Percentiles rank a stretch among this genome's conserved stretches.
phyloP scores from a whole-genome alignment of 2,113 vertebrate genomes.

The Mungos mungo region DNA sequence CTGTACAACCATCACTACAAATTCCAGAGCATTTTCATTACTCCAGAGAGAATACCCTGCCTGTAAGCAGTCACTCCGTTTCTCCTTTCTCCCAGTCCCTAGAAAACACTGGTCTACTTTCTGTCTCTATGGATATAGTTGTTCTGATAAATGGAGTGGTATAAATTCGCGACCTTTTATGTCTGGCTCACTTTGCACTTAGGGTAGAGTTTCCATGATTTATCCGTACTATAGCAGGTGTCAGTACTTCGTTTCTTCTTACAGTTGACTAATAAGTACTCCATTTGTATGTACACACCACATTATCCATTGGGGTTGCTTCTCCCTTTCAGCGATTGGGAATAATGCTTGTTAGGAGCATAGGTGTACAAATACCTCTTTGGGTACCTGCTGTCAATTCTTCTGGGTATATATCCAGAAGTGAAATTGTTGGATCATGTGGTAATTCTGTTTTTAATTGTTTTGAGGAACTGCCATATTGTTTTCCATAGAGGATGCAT shows the following conservation, averaged over 20 bases:
- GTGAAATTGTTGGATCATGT: neutral
- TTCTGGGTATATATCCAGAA: neutral
- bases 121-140: neutral
- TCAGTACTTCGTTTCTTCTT: neutral
- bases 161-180: neutral
- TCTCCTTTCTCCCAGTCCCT: accelerated
- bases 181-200: neutral
- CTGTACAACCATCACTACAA: neutral
- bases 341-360: neutral
- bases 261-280: neutral
- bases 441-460: neutral
- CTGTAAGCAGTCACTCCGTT: neutral
- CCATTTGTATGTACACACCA: neutral
- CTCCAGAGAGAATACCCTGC: neutral
- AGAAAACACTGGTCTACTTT: neutral
- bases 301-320: neutral
- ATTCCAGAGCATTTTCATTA: neutral
- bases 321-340: neutral
- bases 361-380: neutral
- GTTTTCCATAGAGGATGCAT: neutral
- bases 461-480: neutral
- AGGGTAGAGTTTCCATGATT: neutral
- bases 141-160: neutral
- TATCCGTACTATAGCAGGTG: neutral
- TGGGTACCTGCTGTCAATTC: neutral